Conservation (phyloP, 2,113 vertebrate genomes). For the Eleginops maclovinus region DNA sequence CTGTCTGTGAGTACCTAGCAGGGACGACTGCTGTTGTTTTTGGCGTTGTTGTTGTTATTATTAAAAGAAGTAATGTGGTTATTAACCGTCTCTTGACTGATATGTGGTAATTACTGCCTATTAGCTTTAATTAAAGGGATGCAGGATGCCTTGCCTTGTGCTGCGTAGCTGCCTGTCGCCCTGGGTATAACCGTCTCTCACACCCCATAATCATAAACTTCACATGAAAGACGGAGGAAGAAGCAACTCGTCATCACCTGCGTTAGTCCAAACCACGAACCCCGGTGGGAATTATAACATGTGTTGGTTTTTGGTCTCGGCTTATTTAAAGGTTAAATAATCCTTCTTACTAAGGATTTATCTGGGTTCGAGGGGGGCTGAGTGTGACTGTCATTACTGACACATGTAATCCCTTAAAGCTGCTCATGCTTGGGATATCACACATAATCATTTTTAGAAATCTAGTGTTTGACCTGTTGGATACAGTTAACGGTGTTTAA, state of each 20-base stretch:
- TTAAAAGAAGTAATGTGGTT: slow-evolving; percentile 57
- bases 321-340: not conserved
- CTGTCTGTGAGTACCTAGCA: not conserved
- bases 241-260: slow-evolving; percentile 60
- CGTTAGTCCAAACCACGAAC: slow-evolving; percentile 17
- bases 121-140: slow-evolving; percentile 81
- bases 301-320: not conserved
- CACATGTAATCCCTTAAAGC: slow-evolving; percentile 3
- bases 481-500: slow-evolving; percentile 1
- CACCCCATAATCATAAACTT: slow-evolving; percentile 67
- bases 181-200: slow-evolving; percentile 45
- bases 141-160: slow-evolving; percentile 44
- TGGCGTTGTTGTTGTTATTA: slow-evolving; percentile 23
- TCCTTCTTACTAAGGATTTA: not conserved
- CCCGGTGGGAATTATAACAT: slow-evolving; percentile 7
- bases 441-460: slow-evolving; percentile 17
- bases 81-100: slow-evolving; percentile 76
- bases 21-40: slow-evolving; percentile 13
- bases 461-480: slow-evolving; percentile 34
- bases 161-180: slow-evolving; percentile 60
- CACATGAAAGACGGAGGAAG: slow-evolving; percentile 61
- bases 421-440: not conserved
- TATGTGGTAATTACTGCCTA: slow-evolving; percentile 76
- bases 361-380: not conserved
- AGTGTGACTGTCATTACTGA: not conserved